Percentiles rank a stretch among this genome's conserved stretches.
These are phyloP conservation scores for Pseudococcus viburni DNA, from an alignment of 2,888 invertebrate genomes.

Conservation along the genomic window DNA sequence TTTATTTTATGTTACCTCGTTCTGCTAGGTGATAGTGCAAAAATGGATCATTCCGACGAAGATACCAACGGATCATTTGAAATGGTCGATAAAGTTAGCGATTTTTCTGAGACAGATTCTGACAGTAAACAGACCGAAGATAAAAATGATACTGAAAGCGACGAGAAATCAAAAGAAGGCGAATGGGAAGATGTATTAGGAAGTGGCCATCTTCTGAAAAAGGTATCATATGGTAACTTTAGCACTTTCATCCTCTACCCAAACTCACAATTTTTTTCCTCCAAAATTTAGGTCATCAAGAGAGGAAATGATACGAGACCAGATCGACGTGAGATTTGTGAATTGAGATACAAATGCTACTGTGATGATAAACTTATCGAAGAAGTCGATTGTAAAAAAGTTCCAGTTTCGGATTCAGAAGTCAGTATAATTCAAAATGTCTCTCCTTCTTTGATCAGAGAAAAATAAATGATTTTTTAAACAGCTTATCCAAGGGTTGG, in stretches of 20 bases:
- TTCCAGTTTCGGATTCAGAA: slow-evolving; percentile 56
- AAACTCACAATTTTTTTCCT: background rate
- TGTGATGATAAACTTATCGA: slow-evolving; percentile 57
- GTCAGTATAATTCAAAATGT: slow-evolving; percentile 3
- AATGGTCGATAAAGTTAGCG: slow-evolving; percentile 62
- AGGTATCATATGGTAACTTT: slow-evolving; percentile 58
- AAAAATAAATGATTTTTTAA: slow-evolving; percentile 24
- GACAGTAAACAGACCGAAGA: slow-evolving; percentile 52
- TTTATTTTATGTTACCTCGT: background rate
- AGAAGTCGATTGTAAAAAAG: slow-evolving; percentile 13
- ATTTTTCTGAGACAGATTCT: slow-evolving; percentile 56
- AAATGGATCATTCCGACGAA: slow-evolving; percentile 63
- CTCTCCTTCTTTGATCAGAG: background rate
- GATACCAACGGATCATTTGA: slow-evolving; percentile 66
- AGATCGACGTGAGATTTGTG: slow-evolving; percentile 59
- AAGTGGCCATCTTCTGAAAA: slow-evolving; percentile 58
- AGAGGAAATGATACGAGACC: slow-evolving; percentile 58
- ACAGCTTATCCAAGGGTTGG: slow-evolving; percentile 81
- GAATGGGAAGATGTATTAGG: slow-evolving; percentile 65
- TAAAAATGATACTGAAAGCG: slow-evolving; percentile 11
- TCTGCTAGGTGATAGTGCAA: background rate
- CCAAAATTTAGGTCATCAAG: slow-evolving; percentile 50
- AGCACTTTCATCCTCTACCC: background rate
- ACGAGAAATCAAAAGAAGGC: slow-evolving; percentile 18
- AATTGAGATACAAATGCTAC: slow-evolving; percentile 60